These are phyloP conservation scores for Aphelinus atriplicis DNA, from an alignment of 1,140 invertebrate genomes.

Conservation along the genomic window DNA sequence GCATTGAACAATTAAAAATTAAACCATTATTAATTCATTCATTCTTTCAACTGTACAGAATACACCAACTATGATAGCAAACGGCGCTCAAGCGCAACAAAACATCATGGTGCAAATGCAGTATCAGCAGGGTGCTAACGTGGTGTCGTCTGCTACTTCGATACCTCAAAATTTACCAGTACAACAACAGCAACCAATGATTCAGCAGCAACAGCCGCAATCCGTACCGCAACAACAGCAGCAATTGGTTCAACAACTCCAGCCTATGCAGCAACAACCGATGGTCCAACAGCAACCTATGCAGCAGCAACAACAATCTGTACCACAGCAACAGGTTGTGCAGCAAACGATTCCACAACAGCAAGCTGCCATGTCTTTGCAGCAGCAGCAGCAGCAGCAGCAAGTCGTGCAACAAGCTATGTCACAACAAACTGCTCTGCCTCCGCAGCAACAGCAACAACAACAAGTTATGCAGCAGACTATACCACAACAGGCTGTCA, in stretches of 20 bases:
- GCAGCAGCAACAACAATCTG: conserved; percentile 50
- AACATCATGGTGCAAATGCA: conserved; percentile 58
- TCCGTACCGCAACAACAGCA: conserved; percentile 46
- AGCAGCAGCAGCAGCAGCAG: conserved; percentile 42
- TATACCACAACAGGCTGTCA: conserved; percentile 9
- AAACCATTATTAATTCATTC: conserved; percentile 37
- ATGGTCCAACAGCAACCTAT: conserved; percentile 56
- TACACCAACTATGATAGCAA: conserved; percentile 46
- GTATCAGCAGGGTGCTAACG: conserved; percentile 52
- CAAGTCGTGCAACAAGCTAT: background rate
- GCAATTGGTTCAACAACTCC: conserved; percentile 49
- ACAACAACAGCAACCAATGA: conserved; percentile 25
- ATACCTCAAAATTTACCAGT: conserved; percentile 51
- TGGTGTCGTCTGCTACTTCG: conserved; percentile 48
- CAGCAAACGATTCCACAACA: conserved; percentile 57
- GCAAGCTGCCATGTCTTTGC: conserved; percentile 39
- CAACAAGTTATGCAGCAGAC: background rate
- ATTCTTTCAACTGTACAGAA: conserved; percentile 53
- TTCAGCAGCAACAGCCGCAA: conserved; percentile 45
- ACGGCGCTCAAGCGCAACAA: conserved; percentile 52
- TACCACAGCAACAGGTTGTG: conserved; percentile 53
- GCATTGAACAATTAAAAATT: background rate
- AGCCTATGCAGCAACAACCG: conserved; percentile 55
- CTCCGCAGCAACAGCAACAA: conserved; percentile 19
- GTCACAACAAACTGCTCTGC: background rate